Evolutionary conservation across 2,888 invertebrate species (phyloP).

Genomic region (Agrotis clavis): DNA sequence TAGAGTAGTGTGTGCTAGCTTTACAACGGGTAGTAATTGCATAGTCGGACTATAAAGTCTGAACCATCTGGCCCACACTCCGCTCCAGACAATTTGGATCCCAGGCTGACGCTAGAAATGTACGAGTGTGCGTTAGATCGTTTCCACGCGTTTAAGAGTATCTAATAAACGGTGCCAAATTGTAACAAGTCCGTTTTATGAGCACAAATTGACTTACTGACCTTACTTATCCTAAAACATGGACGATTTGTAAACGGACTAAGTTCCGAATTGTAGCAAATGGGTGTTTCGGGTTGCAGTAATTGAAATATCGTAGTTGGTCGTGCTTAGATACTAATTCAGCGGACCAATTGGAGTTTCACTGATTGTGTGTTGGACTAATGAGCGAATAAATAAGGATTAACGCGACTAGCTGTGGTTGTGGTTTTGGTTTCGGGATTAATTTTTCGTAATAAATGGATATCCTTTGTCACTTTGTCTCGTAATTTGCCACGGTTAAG

Average conservation of each 20-base stretch:
- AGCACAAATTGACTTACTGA: conserved; percentile 54
- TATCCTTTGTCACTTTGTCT: background rate
- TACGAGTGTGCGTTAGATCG: conserved; percentile 47
- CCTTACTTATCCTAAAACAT: conserved; percentile 47
- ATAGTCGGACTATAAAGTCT: conserved; percentile 56
- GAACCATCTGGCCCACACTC: conserved; percentile 56
- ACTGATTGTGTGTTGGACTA: conserved; percentile 26
- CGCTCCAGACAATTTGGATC: conserved; percentile 48
- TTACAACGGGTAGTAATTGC: conserved; percentile 61
- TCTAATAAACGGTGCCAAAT: conserved; percentile 44
- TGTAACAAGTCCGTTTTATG: conserved; percentile 37
- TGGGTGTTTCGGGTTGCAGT: conserved; percentile 24
- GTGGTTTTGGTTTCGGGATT: background rate
- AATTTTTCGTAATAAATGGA: background rate
- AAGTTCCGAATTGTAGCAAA: conserved; percentile 40
- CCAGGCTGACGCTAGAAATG: conserved; percentile 6
- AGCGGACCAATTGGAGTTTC: conserved; percentile 27
- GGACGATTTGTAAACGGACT: conserved; percentile 33
- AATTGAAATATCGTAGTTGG: conserved; percentile 49
- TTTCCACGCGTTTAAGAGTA: conserved; percentile 47
- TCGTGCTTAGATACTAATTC: conserved; percentile 22
- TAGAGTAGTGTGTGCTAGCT: conserved; percentile 44
- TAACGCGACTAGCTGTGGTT: conserved; percentile 2
- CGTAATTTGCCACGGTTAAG: background rate
- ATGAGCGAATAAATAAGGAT: conserved; percentile 35